These are phyloP conservation scores for Pseudomugil gertrudae DNA, from an alignment of 2,797 vertebrate genomes.

Conservation along the genomic window DNA sequence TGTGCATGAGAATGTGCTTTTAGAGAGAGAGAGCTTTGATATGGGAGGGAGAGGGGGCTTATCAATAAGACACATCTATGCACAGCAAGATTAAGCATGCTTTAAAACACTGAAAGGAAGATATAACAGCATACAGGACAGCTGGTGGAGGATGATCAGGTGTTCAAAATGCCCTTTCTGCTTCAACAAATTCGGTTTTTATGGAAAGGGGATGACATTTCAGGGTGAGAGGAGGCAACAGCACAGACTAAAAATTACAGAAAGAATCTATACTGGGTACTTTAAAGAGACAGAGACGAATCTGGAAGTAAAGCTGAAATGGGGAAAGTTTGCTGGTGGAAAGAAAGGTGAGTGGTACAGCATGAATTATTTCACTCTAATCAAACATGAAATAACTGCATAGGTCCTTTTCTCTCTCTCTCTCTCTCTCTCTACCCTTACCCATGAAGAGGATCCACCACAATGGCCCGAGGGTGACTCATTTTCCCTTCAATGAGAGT, in stretches of 20 bases:
- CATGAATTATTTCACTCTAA: constrained; percentile 19
- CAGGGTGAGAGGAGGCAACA: constrained; percentile 10
- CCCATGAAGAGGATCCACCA: constrained; percentile 94
- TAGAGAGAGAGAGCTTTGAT: constrained; percentile 1
- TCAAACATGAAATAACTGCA: constrained; percentile 28
- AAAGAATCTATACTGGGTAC: constrained; percentile 10
- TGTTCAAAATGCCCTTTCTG: constrained; percentile 13
- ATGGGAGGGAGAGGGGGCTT: background rate
- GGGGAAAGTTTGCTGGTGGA: background rate
- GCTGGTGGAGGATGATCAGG: constrained; percentile 25
- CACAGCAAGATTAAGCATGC: constrained; percentile 32
- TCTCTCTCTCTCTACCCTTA: constrained; percentile 63
- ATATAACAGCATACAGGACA: constrained; percentile 21
- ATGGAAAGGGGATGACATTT: constrained; percentile 13
- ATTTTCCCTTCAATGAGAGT: constrained; percentile 96
- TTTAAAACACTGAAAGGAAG: constrained; percentile 21
- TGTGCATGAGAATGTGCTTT: constrained; percentile 22
- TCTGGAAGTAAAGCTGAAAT: background rate
- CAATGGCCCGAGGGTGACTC: constrained; percentile 96
- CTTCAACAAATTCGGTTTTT: constrained; percentile 22
- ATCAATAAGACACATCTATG: constrained; percentile 48
- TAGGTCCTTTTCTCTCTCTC: constrained; percentile 3
- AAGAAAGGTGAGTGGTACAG: constrained; percentile 11
- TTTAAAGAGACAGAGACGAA: constrained; percentile 1
- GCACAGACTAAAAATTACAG: constrained; percentile 6